phyloP scores from a whole-genome alignment of 2,113 vertebrate genomes.

The Spea bombifrons region DNA sequence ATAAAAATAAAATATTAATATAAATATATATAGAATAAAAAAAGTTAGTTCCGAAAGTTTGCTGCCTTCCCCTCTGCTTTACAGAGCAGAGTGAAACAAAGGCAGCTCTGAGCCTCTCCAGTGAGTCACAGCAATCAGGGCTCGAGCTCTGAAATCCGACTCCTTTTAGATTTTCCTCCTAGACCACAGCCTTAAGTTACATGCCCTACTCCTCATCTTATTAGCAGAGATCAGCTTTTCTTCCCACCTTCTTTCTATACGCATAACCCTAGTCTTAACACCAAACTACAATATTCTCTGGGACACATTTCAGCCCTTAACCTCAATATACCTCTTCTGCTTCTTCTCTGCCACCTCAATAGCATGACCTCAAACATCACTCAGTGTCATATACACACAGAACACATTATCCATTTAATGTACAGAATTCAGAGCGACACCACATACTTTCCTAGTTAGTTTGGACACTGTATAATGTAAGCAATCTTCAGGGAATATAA shows the following conservation, averaged over 20 bases:
- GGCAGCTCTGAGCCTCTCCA: conserved; percentile 61
- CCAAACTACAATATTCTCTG: not conserved
- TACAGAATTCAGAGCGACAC: not conserved
- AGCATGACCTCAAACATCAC: not conserved
- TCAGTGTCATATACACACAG: not conserved
- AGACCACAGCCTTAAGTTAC: conserved; percentile 52
- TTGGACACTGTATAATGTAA: not conserved
- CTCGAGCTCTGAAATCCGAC: conserved; percentile 64
- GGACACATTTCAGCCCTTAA: not conserved
- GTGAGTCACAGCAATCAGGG: conserved; percentile 60
- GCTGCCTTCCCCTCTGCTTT: conserved; percentile 52
- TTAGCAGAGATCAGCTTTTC: conserved; percentile 11
- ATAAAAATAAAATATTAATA: not conserved
- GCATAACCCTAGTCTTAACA: not conserved
- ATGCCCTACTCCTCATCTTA: conserved; percentile 39
- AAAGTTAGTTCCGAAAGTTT: conserved; percentile 50
- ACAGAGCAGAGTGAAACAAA: conserved; percentile 64
- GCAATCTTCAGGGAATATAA: conserved; percentile 2
- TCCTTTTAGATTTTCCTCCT: conserved; percentile 54
- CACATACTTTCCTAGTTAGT: conserved; percentile 3
- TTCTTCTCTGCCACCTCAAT: not conserved
- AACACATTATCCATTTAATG: not conserved
- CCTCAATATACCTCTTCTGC: not conserved
- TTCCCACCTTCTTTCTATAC: accelerated
- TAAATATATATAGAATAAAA: conserved; percentile 14